A percentile compares a stretch with the other conserved stretches of the same genome.
Conservation (phyloP, 53 echinoderm and acorn worm genomes). For the Holothuria scabra region DNA sequence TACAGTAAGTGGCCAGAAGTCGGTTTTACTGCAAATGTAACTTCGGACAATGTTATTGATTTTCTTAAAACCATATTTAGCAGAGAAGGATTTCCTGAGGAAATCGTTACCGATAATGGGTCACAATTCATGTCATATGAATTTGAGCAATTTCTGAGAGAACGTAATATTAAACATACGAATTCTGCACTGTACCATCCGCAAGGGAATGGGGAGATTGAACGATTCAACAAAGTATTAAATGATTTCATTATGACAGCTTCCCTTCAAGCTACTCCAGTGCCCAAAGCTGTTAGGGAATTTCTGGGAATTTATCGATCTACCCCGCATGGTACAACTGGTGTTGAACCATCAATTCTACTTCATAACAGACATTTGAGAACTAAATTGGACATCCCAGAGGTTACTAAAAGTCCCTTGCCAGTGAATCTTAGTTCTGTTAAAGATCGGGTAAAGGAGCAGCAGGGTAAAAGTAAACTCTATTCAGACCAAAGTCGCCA, state of each 20-base stretch:
- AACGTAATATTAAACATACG: constrained; percentile 10
- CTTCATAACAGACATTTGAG: neutral
- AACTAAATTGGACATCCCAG: constrained; percentile 14
- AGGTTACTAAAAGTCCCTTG: neutral
- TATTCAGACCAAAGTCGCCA: neutral
- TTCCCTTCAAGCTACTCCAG: neutral
- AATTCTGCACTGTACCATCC: constrained; percentile 17
- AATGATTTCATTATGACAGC: too few species aligned
- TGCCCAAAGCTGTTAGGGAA: constrained; percentile 13
- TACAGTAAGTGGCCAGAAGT: constrained; percentile 8
- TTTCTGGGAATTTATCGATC: neutral
- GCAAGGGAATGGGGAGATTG: constrained; percentile 11
- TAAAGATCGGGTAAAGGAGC: neutral
- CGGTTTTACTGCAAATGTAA: neutral
- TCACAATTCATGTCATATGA: constrained; percentile 16
- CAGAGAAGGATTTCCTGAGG: neutral
- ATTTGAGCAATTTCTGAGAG: constrained; percentile 5
- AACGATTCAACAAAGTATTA: neutral
- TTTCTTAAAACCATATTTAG: constrained; percentile 8
- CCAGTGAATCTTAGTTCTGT: neutral
- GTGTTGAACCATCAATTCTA: neutral
- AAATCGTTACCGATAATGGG: constrained; percentile 16
- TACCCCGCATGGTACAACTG: constrained; percentile 18
- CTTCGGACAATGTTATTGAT: neutral
- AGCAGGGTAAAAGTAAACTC: constrained; percentile 5